Evolutionary conservation across 2,888 invertebrate genomes (phyloP).

Genomic region (Drosophila infuscata): DNA sequence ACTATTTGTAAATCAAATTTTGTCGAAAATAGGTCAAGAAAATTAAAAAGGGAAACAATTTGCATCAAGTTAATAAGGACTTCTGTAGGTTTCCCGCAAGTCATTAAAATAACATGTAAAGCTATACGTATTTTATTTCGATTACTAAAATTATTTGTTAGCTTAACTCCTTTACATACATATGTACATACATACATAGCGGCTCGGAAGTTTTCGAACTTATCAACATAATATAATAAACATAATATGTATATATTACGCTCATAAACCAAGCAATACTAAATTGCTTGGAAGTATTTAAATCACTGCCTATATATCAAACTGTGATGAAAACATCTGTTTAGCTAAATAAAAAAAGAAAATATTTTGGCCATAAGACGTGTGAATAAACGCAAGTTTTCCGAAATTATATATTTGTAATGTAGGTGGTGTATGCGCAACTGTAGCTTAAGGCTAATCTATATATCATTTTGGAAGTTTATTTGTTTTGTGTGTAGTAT

Average conservation of each 20-base stretch:
- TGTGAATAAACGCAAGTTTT: neutral
- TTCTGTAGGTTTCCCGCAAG: neutral
- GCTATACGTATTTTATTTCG: neutral
- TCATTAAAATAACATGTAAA: neutral
- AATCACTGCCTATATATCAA: neutral
- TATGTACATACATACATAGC: neutral
- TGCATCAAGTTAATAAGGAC: neutral
- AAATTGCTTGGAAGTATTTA: neutral
- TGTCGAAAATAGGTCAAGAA: neutral
- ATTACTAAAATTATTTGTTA: neutral
- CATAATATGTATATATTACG: neutral
- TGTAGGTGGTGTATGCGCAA: neutral
- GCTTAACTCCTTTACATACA: neutral
- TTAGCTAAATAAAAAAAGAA: neutral
- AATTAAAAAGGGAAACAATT: neutral
- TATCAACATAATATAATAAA: neutral
- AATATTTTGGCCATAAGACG: no score
- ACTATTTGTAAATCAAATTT: neutral
- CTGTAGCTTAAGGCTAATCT: neutral
- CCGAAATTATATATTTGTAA: neutral
- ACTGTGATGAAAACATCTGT: neutral
- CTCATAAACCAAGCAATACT: neutral
- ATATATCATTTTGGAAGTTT: neutral
- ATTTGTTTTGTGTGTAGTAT: neutral
- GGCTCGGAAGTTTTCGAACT: neutral